A percentile compares a stretch with the other conserved stretches of the same genome.
These are phyloP conservation scores for Anguilla anguilla DNA, from an alignment of 2,797 vertebrate genomes.

Conservation along the genomic window DNA sequence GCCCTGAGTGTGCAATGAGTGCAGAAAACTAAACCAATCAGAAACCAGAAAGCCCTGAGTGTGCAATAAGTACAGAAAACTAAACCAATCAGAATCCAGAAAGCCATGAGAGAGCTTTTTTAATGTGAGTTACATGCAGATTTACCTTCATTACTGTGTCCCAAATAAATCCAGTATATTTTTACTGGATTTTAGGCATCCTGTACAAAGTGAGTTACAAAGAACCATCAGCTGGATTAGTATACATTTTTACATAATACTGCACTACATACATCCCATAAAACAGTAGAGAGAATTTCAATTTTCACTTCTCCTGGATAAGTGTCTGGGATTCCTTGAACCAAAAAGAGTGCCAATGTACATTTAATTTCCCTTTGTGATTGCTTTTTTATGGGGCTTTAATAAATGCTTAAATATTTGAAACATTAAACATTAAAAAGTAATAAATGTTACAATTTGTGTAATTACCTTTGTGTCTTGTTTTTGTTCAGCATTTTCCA, in stretches of 20 bases:
- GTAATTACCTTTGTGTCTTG: background rate
- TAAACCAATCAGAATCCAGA: no score
- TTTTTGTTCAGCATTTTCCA: background rate
- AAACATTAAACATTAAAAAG: background rate
- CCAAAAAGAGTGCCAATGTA: slow-evolving; percentile 8
- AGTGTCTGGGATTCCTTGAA: background rate
- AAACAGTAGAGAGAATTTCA: background rate
- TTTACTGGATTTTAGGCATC: slow-evolving; percentile 2
- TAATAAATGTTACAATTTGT: background rate
- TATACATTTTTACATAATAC: background rate
- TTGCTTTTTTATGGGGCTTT: slow-evolving; percentile 1
- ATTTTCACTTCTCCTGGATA: background rate
- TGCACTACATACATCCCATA: background rate
- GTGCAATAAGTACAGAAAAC: no score
- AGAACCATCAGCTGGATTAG: background rate
- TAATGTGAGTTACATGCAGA: background rate
- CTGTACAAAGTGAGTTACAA: background rate
- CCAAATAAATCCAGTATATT: background rate
- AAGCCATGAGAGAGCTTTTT: background rate
- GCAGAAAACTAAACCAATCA: no score
- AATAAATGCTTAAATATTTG: background rate
- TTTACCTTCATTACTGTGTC: background rate
- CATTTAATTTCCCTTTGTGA: background rate
- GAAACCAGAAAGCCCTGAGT: background rate
- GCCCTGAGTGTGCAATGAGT: background rate